Evolutionary conservation across 1,140 invertebrate species (phyloP).

Genomic region (Papilio polytes): DNA sequence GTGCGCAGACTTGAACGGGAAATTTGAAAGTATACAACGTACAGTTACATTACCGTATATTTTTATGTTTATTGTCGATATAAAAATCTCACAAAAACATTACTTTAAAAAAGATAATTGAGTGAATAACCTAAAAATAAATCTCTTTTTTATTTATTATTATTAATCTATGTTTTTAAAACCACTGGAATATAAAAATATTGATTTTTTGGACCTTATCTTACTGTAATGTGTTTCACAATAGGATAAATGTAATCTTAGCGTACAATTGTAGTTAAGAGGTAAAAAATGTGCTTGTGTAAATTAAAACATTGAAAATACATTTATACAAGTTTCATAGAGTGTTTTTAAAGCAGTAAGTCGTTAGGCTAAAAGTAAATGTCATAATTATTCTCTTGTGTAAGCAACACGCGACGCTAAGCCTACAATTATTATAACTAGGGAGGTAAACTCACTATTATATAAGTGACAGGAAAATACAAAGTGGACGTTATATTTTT

Average conservation of each 20-base stretch:
- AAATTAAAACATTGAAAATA: conserved; percentile 13
- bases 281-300: neutral
- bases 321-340: conserved; percentile 27
- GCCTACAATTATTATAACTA: conserved; percentile 40
- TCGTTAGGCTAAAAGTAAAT: conserved; percentile 37
- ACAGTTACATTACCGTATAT: neutral
- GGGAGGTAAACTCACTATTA: conserved; percentile 37
- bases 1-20: conserved; percentile 39
- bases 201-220: too few species aligned
- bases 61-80: neutral
- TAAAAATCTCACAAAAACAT: neutral
- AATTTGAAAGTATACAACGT: conserved; percentile 40
- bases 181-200: too few species aligned
- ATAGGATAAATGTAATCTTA: too few species aligned
- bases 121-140: too few species aligned
- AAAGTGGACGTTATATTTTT: conserved; percentile 29
- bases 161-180: too few species aligned
- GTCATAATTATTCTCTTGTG: conserved; percentile 41
- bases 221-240: too few species aligned
- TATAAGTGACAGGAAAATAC: conserved; percentile 40
- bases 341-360: conserved; percentile 35
- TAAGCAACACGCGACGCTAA: conserved; percentile 40
- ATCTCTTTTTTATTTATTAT: too few species aligned
- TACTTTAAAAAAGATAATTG: too few species aligned
- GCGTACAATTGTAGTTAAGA: too few species aligned